These are phyloP conservation scores for Rhombomys opimus DNA, from an alignment of 2,113 vertebrate species.

Conservation along the genomic window DNA sequence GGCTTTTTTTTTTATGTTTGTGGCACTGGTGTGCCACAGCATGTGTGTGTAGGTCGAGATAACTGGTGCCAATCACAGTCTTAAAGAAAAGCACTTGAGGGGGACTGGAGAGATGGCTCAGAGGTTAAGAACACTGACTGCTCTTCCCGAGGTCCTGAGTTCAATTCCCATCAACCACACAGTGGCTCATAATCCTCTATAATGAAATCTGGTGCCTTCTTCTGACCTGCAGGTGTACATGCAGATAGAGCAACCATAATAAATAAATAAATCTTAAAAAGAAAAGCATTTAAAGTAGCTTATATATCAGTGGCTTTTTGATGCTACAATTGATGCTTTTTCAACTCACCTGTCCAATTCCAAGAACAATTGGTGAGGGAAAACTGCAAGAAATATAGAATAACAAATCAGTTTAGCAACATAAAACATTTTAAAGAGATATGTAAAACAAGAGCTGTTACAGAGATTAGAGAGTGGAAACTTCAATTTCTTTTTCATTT, in stretches of 20 bases:
- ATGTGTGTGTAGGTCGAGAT: not conserved
- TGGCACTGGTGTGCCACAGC: not conserved
- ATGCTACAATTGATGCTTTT: not conserved
- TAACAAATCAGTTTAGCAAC: constrained; percentile 20
- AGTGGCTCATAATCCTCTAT: too few relatives aligned
- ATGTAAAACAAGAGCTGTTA: not conserved
- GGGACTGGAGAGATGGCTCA: too few relatives aligned
- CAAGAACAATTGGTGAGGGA: constrained; percentile 87
- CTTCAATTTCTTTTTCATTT: not conserved
- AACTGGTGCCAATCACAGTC: not conserved
- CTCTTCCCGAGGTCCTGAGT: too few relatives aligned
- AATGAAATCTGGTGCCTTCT: too few relatives aligned
- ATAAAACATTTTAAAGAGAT: not conserved
- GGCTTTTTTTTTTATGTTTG: not conserved
- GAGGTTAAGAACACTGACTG: too few relatives aligned
- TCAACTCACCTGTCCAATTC: constrained; percentile 89
- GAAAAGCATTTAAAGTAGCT: constrained; percentile 59
- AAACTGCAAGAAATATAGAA: constrained; percentile 84
- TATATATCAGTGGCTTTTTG: constrained; percentile 23
- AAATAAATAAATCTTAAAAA: not conserved
- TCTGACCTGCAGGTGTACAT: too few relatives aligned
- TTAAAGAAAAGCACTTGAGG: constrained; percentile 47
- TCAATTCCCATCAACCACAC: too few relatives aligned
- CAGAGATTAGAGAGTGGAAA: not conserved
- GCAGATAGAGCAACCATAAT: too few relatives aligned